Percentiles rank a stretch among this genome's conserved stretches.
Evolutionary conservation across 2,113 vertebrate genomes (phyloP).

Genomic region (Brachypteracias leptosomus): DNA sequence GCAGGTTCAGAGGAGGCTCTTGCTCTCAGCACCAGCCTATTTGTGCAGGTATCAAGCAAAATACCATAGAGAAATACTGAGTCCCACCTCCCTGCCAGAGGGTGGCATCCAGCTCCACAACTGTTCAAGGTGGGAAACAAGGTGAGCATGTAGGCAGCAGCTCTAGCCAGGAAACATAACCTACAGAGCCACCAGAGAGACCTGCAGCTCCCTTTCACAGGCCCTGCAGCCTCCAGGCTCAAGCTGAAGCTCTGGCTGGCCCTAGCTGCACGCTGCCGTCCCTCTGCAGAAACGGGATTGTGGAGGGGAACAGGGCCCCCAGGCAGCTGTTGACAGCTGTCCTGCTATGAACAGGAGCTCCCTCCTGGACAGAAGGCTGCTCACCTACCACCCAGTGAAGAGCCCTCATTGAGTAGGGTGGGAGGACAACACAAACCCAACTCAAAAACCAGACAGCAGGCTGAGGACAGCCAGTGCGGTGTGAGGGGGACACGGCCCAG

Average conservation of each 20-base stretch:
- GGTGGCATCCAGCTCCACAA: background rate
- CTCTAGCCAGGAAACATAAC: background rate
- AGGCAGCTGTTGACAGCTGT: background rate
- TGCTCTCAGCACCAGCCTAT: background rate
- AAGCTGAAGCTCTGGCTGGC: background rate
- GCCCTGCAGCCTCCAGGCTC: conserved; percentile 9
- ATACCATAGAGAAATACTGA: conserved; percentile 22
- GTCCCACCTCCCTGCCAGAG: background rate
- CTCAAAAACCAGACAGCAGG: background rate
- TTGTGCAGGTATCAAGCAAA: background rate
- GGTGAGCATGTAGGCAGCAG: background rate
- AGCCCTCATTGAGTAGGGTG: background rate
- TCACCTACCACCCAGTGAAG: background rate
- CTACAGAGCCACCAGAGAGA: background rate
- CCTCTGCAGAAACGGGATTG: background rate
- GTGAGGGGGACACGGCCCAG: background rate
- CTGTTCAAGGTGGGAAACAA: background rate
- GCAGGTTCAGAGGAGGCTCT: background rate
- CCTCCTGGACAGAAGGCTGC: background rate
- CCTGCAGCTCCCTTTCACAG: conserved; percentile 27
- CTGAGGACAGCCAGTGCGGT: background rate
- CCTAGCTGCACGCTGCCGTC: background rate
- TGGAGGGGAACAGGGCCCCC: background rate
- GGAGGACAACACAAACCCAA: background rate
- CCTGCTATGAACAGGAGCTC: background rate